phyloP scores from a whole-genome alignment of 2,888 invertebrate genomes.

The Drosophila mimica region DNA sequence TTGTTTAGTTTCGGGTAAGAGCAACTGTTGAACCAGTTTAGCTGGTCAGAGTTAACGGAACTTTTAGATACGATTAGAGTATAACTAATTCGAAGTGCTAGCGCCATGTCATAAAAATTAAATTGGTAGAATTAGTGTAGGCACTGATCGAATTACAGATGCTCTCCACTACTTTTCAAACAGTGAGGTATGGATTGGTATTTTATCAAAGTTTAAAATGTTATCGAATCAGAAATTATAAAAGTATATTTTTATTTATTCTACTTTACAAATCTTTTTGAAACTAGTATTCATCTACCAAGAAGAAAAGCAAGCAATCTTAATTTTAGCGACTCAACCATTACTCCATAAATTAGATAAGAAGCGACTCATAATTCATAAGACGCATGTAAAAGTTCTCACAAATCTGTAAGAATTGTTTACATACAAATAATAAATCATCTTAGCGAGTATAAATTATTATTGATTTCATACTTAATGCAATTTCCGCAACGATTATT shows the following conservation, averaged over 20 bases:
- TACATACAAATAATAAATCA: conserved; percentile 1
- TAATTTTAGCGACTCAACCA: background rate
- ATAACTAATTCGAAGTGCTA: background rate
- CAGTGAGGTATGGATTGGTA: background rate
- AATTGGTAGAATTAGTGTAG: background rate
- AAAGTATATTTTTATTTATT: background rate
- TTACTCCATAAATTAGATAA: background rate
- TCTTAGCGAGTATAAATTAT: conserved; percentile 3
- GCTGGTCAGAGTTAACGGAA: background rate
- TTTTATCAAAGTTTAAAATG: background rate
- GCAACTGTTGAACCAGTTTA: conserved; percentile 16
- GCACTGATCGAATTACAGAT: background rate
- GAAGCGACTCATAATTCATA: background rate
- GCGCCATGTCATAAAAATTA: conserved; percentile 10
- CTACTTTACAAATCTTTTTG: background rate
- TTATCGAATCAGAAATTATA: background rate
- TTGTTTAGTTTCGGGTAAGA: conserved; percentile 1
- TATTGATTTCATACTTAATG: conserved; percentile 30
- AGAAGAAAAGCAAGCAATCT: background rate
- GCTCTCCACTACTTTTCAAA: background rate
- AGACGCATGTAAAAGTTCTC: background rate
- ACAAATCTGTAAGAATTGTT: conserved; percentile 6
- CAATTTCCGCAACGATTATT: conserved; percentile 19
- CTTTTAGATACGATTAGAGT: background rate
- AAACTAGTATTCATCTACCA: background rate